Evolutionary conservation across 2,797 vertebrate genomes (phyloP).

Genomic region (Sparus aurata): DNA sequence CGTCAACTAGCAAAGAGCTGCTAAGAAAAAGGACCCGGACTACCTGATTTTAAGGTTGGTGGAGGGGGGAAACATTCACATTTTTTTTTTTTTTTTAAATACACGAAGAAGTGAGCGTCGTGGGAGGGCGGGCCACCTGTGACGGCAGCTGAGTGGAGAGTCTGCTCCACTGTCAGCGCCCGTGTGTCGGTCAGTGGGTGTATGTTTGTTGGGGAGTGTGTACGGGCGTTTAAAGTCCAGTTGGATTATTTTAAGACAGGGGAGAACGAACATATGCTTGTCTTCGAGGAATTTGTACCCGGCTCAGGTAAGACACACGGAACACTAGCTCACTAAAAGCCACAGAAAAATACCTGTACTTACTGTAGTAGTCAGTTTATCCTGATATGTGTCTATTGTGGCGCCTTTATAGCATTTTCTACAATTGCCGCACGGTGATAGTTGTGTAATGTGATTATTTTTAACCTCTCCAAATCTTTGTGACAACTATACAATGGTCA

Average conservation of each 20-base stretch:
- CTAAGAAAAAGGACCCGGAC: too few relatives aligned
- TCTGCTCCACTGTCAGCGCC: background rate
- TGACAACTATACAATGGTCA: background rate
- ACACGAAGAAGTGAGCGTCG: conserved; percentile 27
- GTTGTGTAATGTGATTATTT: background rate
- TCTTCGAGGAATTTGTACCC: conserved; percentile 21
- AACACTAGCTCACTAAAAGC: background rate
- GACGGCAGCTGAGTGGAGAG: conserved; percentile 50
- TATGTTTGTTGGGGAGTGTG: conserved; percentile 15
- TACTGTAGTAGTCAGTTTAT: background rate
- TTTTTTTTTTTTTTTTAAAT: too few relatives aligned
- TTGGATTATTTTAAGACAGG: conserved; percentile 45
- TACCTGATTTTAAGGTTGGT: background rate
- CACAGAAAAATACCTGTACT: background rate
- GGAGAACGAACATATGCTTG: conserved; percentile 25
- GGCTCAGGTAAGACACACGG: conserved; percentile 62
- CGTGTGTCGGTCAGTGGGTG: conserved; percentile 31
- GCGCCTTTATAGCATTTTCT: background rate
- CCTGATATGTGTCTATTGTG: background rate
- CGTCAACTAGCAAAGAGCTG: background rate
- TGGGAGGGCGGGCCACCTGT: conserved; percentile 73
- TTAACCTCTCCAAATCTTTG: background rate
- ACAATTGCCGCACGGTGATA: background rate
- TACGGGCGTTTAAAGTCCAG: conserved; percentile 66
- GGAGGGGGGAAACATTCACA: background rate